Conservation (phyloP, 2,113 vertebrate genomes). For the Ictalurus furcatus region DNA sequence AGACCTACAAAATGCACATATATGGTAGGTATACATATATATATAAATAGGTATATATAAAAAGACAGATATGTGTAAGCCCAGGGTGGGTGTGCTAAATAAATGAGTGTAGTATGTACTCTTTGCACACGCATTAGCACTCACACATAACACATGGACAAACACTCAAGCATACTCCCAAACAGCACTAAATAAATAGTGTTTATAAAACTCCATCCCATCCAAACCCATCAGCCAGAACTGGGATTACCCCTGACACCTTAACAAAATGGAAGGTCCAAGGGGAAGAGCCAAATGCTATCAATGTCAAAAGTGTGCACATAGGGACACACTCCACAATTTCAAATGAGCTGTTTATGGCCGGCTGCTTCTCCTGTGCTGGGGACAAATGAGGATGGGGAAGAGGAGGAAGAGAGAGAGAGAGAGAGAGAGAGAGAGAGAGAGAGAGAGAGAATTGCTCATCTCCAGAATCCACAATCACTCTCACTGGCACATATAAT, state of each 20-base stretch:
- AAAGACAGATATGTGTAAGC: not conserved
- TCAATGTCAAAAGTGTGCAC: slow-evolving; percentile 39
- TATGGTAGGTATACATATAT: not conserved
- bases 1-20: not conserved
- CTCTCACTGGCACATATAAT: slow-evolving; percentile 34
- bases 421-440: slow-evolving; percentile 32
- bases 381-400: slow-evolving; percentile 45
- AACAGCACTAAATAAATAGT: not conserved
- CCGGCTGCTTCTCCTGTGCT: slow-evolving; percentile 23
- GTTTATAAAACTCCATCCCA: slow-evolving; percentile 16
- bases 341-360: slow-evolving; percentile 41
- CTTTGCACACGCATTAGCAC: not conserved
- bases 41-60: too few relatives aligned
- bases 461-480: slow-evolving; percentile 44
- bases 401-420: slow-evolving; percentile 20
- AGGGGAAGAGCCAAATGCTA: slow-evolving; percentile 29
- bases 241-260: slow-evolving; percentile 38
- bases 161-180: not conserved
- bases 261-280: slow-evolving; percentile 39
- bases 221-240: slow-evolving; percentile 27
- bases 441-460: slow-evolving; percentile 16
- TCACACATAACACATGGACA: not conserved
- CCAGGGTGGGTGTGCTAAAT: not conserved
- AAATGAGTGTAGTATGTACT: not conserved
- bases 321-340: slow-evolving; percentile 35